Evolutionary conservation across 2,888 invertebrate genomes (phyloP).

Genomic region (Steinernema carpocapsae): DNA sequence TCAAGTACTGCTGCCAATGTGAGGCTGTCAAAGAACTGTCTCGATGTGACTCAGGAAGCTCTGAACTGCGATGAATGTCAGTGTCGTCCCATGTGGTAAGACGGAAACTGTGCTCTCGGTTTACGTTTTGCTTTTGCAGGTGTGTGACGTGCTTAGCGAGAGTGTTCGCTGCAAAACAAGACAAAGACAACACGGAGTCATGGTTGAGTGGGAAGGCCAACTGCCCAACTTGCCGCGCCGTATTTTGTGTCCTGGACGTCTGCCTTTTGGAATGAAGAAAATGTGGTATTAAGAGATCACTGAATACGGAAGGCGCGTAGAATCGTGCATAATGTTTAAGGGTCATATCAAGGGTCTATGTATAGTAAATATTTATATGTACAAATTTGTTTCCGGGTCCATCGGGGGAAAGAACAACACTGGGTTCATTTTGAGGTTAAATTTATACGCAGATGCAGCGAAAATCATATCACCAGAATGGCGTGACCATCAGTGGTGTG

Average conservation of each 20-base stretch:
- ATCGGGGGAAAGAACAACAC: too few species aligned
- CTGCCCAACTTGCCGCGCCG: not conserved
- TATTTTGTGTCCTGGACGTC: slow-evolving; percentile 9
- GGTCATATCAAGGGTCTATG: too few species aligned
- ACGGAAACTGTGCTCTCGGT: too few species aligned
- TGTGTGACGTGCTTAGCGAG: slow-evolving; percentile 6
- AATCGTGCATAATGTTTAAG: too few species aligned
- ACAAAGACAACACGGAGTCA: slow-evolving; percentile 5
- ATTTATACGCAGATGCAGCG: too few species aligned
- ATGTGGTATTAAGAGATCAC: too few species aligned
- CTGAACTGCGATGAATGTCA: not conserved
- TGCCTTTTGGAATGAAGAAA: not conserved
- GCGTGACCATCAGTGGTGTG: too few species aligned
- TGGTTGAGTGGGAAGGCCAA: not conserved
- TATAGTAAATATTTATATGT: too few species aligned
- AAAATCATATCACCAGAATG: too few species aligned
- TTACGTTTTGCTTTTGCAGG: not conserved
- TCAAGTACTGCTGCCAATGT: not conserved
- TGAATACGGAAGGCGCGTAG: too few species aligned
- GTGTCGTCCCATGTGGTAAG: slow-evolving; percentile 19
- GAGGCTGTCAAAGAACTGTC: not conserved
- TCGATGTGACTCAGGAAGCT: not conserved
- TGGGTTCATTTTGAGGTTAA: too few species aligned
- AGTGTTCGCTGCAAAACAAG: not conserved
- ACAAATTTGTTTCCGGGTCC: too few species aligned